Conservation (phyloP, 2,888 invertebrate species). For the Philonicus albiceps region DNA sequence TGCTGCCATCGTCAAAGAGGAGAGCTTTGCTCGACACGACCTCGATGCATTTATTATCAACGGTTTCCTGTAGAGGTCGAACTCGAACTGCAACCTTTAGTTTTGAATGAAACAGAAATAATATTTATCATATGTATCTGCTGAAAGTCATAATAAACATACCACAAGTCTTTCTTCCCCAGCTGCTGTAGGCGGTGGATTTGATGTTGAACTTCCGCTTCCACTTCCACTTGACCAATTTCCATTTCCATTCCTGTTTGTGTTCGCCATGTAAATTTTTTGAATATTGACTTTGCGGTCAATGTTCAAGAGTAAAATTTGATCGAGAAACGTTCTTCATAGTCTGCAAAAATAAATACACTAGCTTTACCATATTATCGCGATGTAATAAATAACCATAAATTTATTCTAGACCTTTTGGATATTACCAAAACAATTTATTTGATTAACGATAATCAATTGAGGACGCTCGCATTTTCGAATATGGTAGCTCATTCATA, state of each 20-base stretch:
- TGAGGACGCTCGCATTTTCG: not conserved
- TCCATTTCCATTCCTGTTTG: slow-evolving; percentile 47
- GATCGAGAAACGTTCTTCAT: not conserved
- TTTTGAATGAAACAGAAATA: not conserved
- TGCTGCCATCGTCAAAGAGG: slow-evolving; percentile 65
- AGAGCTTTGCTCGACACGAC: slow-evolving; percentile 61
- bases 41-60: slow-evolving; percentile 64
- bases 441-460: slow-evolving; percentile 14
- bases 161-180: slow-evolving; percentile 62
- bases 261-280: slow-evolving; percentile 10
- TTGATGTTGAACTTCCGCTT: slow-evolving; percentile 55
- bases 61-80: slow-evolving; percentile 82
- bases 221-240: slow-evolving; percentile 57
- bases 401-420: not conserved
- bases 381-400: not conserved
- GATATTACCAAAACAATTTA: slow-evolving; percentile 1
- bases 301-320: not conserved
- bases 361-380: not conserved
- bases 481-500: not conserved
- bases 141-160: slow-evolving; percentile 44
- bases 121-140: not conserved
- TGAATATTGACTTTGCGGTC: not conserved
- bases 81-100: slow-evolving; percentile 85
- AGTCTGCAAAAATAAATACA: not conserved
- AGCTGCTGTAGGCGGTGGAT: slow-evolving; percentile 53